Evolutionary conservation across 2,888 invertebrate genomes (phyloP), one percentile per base, ranked within the genome.

Genomic region (Onchidella celtica): DNA sequence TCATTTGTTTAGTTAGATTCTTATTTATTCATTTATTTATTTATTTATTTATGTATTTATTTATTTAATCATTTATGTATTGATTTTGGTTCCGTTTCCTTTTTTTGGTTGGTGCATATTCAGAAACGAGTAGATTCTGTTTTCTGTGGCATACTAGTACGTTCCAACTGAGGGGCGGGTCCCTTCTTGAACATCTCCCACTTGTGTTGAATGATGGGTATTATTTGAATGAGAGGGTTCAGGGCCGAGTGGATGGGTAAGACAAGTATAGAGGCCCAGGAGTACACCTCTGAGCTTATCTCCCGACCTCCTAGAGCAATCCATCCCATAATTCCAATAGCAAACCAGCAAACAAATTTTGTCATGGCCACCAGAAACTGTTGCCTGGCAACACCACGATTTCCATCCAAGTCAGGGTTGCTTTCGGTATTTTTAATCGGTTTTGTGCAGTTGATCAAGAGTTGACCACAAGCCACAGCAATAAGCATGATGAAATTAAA

Each of bases 361-460:
- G 89, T 89, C 17, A 89, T 32, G 0, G 89, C 89, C 21, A 91
- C 88, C 3, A 90, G 81, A 3, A 87, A 87, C 88, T 91, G 90
- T 83, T 89, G 89, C 47, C 88, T 85, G 9, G 89, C 91, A 4
- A 90, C 87, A 68, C 86, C 82, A 14, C 59, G 32, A 34, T 89
- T 88, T 47, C 85, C 86, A 2, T 83, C 73, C 82, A 66, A n/a
- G n/a, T n/a, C n/a, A n/a, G n/a, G n/a, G n/a, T n/a, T n/a, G n/a
- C n/a, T n/a, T n/a, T n/a, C n/a, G n/a, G n/a, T n/a, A n/a, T n/a
- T n/a, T n/a, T 92, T 89, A 87, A 63, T 85, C 85, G 75, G 91
- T 90, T 57, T 88, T 87, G 29, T 91, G 91, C 91, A 84, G 81
- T 92, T 92, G 87, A 93, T 92, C 55, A 89, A 88, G 27, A 85